Percentiles rank a stretch among this genome's conserved stretches.
Evolutionary conservation across 2,797 vertebrate genomes (phyloP).

Genomic region (Spea hammondii): DNA sequence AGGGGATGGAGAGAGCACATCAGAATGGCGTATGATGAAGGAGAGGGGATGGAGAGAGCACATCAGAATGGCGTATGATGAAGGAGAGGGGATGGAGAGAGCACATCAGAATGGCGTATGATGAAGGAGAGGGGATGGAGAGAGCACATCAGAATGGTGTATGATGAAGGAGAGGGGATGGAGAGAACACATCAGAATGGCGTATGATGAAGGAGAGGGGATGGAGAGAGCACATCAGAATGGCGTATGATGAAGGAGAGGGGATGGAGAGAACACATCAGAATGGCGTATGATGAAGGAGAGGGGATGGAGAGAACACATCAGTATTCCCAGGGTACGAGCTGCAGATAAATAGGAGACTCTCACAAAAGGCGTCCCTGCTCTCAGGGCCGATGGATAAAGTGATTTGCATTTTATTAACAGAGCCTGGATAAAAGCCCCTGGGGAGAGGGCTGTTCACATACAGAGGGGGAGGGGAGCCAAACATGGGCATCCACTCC

Average conservation of each 20-base stretch:
- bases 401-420: conserved; percentile 47
- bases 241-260: background rate
- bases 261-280: conserved; percentile 12
- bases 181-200: background rate
- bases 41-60: no score
- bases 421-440: conserved; percentile 20
- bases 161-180: background rate
- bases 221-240: conserved; percentile 4
- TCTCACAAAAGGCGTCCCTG: background rate
- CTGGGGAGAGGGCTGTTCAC: conserved; percentile 7
- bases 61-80: no score
- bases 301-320: conserved; percentile 2
- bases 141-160: background rate
- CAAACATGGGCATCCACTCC: background rate
- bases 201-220: background rate
- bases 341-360: background rate
- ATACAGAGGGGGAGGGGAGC: conserved; percentile 1
- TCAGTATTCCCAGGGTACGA: conserved; percentile 12
- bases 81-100: no score
- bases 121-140: no score
- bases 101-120: no score
- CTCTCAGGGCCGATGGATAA: conserved; percentile 19
- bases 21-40: background rate
- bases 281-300: background rate
- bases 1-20: no score